phyloP scores from a whole-genome alignment of 2,888 invertebrate genomes.

The Octonoba sinensis region DNA sequence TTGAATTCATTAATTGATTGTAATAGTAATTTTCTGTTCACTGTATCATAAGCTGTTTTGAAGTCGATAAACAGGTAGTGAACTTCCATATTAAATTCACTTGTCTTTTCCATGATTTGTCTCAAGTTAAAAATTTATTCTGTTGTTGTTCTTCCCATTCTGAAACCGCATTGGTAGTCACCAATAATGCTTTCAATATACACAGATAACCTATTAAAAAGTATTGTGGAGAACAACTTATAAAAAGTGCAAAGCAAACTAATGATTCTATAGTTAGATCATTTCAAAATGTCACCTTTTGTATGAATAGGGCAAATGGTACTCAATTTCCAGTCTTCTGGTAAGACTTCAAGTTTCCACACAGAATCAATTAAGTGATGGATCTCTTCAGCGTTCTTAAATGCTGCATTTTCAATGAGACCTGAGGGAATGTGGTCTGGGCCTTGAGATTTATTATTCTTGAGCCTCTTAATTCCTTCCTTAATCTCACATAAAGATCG shows the following conservation, averaged over 20 bases:
- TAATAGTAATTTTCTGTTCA: too few species aligned
- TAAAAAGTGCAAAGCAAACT: not conserved
- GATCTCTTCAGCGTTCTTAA: constrained; percentile 1
- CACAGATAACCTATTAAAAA: not conserved
- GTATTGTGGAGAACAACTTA: too few species aligned
- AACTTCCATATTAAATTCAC: too few species aligned
- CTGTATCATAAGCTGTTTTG: too few species aligned
- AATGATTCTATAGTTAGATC: not conserved
- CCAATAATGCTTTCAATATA: not conserved
- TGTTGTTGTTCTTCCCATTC: too few species aligned
- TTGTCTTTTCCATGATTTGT: too few species aligned
- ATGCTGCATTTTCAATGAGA: not conserved
- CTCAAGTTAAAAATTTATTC: too few species aligned
- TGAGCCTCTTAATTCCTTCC: not conserved
- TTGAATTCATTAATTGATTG: too few species aligned
- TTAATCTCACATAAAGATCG: constrained; percentile 12
- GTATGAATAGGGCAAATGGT: not conserved
- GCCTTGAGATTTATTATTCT: constrained; percentile 5
- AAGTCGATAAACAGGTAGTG: too few species aligned
- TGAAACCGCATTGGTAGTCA: constrained; percentile 1
- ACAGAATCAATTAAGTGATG: not conserved
- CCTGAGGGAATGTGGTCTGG: not conserved
- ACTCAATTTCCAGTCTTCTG: not conserved
- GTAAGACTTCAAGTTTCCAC: constrained; percentile 6
- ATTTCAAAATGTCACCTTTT: constrained; percentile 1